Evolutionary conservation across 2,888 invertebrate species (phyloP).

Genomic region (Epistrophe eligans): DNA sequence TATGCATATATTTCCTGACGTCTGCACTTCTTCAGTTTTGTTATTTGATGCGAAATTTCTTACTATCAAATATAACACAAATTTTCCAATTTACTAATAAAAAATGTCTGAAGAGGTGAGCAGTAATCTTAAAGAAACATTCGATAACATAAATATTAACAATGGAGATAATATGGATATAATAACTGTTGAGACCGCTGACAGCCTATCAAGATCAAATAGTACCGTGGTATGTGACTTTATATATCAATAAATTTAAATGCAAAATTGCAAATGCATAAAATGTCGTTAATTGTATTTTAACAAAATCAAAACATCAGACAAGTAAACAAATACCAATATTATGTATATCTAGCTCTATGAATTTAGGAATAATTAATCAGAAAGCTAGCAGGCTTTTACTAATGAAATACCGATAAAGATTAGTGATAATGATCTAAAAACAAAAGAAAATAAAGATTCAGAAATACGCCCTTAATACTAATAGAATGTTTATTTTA

Average conservation of each 20-base stretch:
- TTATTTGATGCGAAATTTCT: no score
- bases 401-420: no score
- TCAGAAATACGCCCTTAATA: no score
- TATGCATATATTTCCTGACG: no score
- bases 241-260: not conserved
- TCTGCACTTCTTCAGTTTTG: no score
- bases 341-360: not conserved
- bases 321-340: no score
- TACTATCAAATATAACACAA: no score
- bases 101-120: not conserved
- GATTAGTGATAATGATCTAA: no score
- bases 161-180: not conserved
- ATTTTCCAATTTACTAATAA: not conserved
- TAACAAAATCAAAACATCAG: not conserved
- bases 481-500: no score
- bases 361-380: no score
- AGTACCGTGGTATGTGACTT: not conserved
- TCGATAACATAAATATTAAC: constrained; percentile 1
- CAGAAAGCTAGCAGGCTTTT: no score
- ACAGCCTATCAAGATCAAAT: not conserved
- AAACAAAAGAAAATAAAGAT: no score
- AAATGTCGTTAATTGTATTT: not conserved
- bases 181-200: not conserved
- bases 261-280: not conserved
- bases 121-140: not conserved